These are phyloP conservation scores for Bos indicus DNA, from an alignment of 2,113 vertebrate species.

Conservation along the genomic window DNA sequence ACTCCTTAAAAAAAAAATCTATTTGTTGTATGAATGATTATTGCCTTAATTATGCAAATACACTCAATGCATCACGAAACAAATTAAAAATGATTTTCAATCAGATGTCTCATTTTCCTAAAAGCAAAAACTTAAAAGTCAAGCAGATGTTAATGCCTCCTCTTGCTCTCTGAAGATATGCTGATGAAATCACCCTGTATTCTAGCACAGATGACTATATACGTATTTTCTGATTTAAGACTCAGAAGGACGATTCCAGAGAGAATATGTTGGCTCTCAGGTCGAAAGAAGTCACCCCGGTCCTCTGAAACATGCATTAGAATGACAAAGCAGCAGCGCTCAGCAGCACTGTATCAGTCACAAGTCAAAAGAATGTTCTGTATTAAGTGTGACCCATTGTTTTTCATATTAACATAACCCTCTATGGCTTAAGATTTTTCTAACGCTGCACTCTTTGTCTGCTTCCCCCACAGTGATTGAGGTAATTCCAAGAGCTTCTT, in stretches of 20 bases:
- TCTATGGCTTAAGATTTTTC: neutral
- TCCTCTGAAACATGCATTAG: neutral
- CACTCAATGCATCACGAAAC: neutral
- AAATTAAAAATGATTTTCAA: neutral
- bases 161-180: neutral
- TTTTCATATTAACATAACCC: neutral
- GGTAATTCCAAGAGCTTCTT: neutral
- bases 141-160: neutral
- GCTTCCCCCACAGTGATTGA: neutral
- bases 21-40: neutral
- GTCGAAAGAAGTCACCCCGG: neutral
- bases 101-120: neutral
- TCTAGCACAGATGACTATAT: neutral
- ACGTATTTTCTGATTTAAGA: neutral
- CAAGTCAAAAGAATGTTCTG: slow-evolving; percentile 6
- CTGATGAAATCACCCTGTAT: neutral
- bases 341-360: neutral
- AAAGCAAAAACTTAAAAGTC: neutral
- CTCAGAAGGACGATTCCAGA: neutral
- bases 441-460: neutral
- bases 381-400: neutral
- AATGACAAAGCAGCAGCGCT: neutral
- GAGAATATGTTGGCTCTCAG: neutral
- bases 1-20: neutral
- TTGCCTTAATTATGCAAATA: neutral